phyloP scores from a whole-genome alignment of 2,888 invertebrate genomes.

The Clistopyga incitator region DNA sequence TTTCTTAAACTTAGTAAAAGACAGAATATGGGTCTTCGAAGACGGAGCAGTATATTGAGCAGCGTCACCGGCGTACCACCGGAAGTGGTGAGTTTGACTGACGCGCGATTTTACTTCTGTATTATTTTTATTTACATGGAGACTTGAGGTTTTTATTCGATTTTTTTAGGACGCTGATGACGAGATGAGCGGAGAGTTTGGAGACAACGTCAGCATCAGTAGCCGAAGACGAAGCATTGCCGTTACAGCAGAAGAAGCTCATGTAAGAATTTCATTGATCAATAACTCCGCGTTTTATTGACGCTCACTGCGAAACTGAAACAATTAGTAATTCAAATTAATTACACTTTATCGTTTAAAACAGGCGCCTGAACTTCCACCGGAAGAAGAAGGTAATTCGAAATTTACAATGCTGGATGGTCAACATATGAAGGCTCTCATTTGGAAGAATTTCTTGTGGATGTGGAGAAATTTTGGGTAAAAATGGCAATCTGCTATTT shows the following conservation, averaged over 20 bases:
- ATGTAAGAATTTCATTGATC: conserved; percentile 48
- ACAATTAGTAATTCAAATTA: neutral
- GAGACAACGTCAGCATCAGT: conserved; percentile 93
- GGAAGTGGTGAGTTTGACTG: conserved; percentile 79
- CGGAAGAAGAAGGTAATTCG: conserved; percentile 87
- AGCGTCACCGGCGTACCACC: conserved; percentile 86
- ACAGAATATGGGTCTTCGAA: conserved; percentile 92
- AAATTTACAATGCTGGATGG: conserved; percentile 88
- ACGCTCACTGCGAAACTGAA: neutral
- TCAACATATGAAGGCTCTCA: conserved; percentile 91
- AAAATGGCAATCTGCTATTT: conserved; percentile 71
- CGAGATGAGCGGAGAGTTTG: conserved; percentile 95
- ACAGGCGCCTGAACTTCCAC: conserved; percentile 88
- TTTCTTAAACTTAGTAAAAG: conserved; percentile 92
- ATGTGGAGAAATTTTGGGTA: conserved; percentile 94
- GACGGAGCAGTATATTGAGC: conserved; percentile 92
- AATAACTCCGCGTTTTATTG: neutral
- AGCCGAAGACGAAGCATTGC: conserved; percentile 89
- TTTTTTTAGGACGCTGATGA: conserved; percentile 78
- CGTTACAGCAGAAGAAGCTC: conserved; percentile 85
- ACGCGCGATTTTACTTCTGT: neutral
- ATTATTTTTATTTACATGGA: neutral
- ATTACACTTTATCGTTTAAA: neutral
- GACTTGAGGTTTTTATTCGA: conserved; percentile 20
- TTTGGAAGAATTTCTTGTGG: conserved; percentile 96